Percentiles rank a stretch among this genome's conserved stretches.
Conservation (phyloP, 2,888 invertebrate genomes). For the Trissolcus japonicus region DNA sequence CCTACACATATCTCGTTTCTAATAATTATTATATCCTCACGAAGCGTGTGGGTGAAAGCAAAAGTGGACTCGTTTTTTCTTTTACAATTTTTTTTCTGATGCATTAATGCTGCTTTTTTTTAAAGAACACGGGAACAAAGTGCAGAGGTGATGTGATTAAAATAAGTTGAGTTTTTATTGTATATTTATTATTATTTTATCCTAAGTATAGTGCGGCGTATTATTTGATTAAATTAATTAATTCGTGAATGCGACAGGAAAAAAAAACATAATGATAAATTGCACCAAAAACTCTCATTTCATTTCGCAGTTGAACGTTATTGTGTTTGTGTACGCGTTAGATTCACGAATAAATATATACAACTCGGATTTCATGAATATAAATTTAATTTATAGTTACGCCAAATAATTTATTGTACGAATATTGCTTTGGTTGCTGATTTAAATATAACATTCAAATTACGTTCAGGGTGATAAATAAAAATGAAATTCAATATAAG, state of each 20-base stretch:
- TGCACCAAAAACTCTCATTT: slow-evolving; percentile 52
- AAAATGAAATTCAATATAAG: slow-evolving; percentile 28
- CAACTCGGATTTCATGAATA: slow-evolving; percentile 42
- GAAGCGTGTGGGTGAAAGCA: not conserved
- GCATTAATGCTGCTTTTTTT: slow-evolving; percentile 6
- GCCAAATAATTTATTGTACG: slow-evolving; percentile 35
- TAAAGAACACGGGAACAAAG: slow-evolving; percentile 42
- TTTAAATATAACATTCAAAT: slow-evolving; percentile 35
- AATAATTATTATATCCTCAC: slow-evolving; percentile 31
- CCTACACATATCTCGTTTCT: slow-evolving; percentile 9
- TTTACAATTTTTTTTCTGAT: slow-evolving; percentile 1
- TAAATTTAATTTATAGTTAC: slow-evolving; percentile 44
- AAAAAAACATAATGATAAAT: slow-evolving; percentile 50
- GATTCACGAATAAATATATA: slow-evolving; percentile 34
- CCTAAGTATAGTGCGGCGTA: slow-evolving; percentile 22
- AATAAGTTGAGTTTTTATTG: slow-evolving; percentile 51
- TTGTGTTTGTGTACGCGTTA: slow-evolving; percentile 18
- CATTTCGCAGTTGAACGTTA: slow-evolving; percentile 26
- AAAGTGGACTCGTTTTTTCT: not conserved
- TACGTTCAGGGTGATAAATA: slow-evolving; percentile 21
- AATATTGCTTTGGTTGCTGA: slow-evolving; percentile 40
- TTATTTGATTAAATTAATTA: slow-evolving; percentile 55
- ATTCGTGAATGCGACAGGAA: slow-evolving; percentile 46
- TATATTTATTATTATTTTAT: slow-evolving; percentile 53
- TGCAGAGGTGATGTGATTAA: slow-evolving; percentile 48